Evolutionary conservation across 2,888 invertebrate species (phyloP), one percentile per base, ranked within the genome.

Genomic region (Ornithoptera alexandrae): DNA sequence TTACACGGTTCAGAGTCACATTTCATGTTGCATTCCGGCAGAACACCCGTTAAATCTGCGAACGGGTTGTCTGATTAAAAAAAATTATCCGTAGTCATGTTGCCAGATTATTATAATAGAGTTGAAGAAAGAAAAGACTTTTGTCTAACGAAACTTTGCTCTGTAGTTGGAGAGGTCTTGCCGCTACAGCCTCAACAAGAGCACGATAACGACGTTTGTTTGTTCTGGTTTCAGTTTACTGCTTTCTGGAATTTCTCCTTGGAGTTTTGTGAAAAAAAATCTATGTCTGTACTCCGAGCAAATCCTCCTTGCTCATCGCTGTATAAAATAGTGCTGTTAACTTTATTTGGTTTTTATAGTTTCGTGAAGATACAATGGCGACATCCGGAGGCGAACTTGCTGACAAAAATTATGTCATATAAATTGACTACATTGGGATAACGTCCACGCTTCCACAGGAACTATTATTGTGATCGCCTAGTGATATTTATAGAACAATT

Each of bases 1-100:
- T 97, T 96, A 81, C 98, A 98, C 0, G 98, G 98, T 66, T 96
- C 94, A 0, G 95, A 94, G 79, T 98, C 97, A 80, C 98, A 98
- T 83, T 97, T 96, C 95, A 98, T 97, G 77, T 96, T 95, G 83
- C 98, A 98, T 79, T 97, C 95, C 3, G 96, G 94, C 67, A 96
- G 87, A 0, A 97, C 95, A 0, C 96, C 97, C 77, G 93, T 93
- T 73, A 93, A 86, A 76, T 93, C 94, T 95, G 79, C 8, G 75
- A 58, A 62, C 3, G 46, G 2, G 24, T 18, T 20, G 18, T 15
- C 18, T 24, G 39, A 12, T 63, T 63, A 59, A 24, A 60, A 53
- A 50, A 64, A 22, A 18, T 22, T 18, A 17, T 57, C 42, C 61
- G 24, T 6, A 53, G 22, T 58, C 39, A 60, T 17, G 61, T 50